phyloP scores from a whole-genome alignment of 2,113 vertebrate species.

The Dipodomys merriami region DNA sequence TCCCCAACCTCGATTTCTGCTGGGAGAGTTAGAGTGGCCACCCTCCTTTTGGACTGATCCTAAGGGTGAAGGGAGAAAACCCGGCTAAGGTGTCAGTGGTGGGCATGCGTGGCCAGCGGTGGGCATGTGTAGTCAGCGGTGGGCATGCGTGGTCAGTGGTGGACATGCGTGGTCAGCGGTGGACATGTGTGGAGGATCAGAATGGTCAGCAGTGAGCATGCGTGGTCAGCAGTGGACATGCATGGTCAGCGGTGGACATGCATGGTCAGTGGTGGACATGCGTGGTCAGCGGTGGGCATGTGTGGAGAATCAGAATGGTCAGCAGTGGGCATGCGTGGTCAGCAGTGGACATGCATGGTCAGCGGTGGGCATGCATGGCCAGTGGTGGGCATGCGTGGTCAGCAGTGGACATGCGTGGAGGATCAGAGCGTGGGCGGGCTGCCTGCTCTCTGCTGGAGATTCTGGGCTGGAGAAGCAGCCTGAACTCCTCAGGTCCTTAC shows the following conservation, averaged over 20 bases:
- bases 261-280: too few species aligned
- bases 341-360: too few species aligned
- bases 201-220: too few species aligned
- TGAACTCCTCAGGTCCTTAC: too few species aligned
- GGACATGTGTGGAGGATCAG: rapidly evolving
- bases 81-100: rapidly evolving
- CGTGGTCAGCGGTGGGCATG: too few species aligned
- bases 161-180: background rate
- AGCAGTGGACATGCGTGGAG: rapidly evolving
- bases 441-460: rapidly evolving
- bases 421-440: rapidly evolving
- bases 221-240: too few species aligned
- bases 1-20: background rate
- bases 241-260: too few species aligned
- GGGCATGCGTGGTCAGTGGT: rapidly evolving
- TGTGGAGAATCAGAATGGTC: too few species aligned
- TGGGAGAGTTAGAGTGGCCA: background rate
- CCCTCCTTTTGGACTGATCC: background rate
- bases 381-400: too few species aligned
- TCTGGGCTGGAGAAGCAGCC: rapidly evolving
- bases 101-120: rapidly evolving
- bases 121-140: background rate
- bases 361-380: too few species aligned
- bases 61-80: background rate
- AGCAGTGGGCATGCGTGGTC: too few species aligned